Evolutionary conservation across 23 tunicate species (phyloP), one percentile per base, ranked within the genome.

Genomic region (Corella eumyota): DNA sequence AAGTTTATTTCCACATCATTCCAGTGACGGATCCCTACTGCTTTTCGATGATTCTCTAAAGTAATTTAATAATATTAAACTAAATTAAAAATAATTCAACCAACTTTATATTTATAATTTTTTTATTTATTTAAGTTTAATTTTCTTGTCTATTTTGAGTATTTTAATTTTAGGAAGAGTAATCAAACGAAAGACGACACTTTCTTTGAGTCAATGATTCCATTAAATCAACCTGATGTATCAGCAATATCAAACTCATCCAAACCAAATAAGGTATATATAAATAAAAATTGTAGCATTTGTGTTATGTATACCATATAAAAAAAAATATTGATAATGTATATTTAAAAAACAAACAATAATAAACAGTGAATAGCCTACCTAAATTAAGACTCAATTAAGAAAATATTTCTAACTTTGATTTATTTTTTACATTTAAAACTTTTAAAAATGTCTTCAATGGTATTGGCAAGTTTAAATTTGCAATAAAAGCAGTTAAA

Each of bases 41-140:
- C 72, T 84, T n/a, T 84, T 75, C 58, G 94, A 84, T 31, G 94
- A 84, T 40, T 52, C 67, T 6, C 25, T 47, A 6, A 74, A 58
- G 82, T 66, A 35, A 4, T 60, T 60, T 4, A 2, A 13, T 33
- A 40, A 40, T 5, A 17, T 30, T 2, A 33, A 3, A 60, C 4
- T 31, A 3, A 60, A 33, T 3, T 60, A 30, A 30, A 11, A 61
- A 45, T 25, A 64, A 64, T 19, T 11, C 7, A 5, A 44, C 3
- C 0, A 1, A 50, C 29, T 28, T 61, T 19, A 55, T 32, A 21
- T 31, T 13, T 24, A 53, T 32, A 4, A 5, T 32, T 0, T 35
- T 30, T 56, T 52, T 34, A 6, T 36, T 19, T 1, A 58, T 22
- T 30, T 32, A 19, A 25, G 35, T 58, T 29, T 58, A 29, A 25